Base-by-base conservation (phyloP, 2,113 vertebrate species). In the Zonotrichia leucophrys region DNA sequence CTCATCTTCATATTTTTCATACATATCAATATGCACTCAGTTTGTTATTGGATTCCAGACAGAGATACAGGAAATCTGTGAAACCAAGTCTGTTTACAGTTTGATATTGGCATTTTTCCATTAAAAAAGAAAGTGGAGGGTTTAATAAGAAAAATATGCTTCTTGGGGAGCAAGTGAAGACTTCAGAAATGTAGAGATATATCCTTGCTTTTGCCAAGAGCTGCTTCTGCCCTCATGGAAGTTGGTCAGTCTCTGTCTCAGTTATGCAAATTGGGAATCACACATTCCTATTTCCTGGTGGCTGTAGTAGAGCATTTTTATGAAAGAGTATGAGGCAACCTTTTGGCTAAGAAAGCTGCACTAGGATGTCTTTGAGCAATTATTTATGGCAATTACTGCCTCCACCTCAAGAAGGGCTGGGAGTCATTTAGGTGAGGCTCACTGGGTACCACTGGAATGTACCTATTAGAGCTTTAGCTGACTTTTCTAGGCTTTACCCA, bases 91-190 rank as follows among this genome's bases (percentile, higher is more conserved):
- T 78, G 63, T 86, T 92, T 94, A 87, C 49, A 69, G 62, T 66
- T 85, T 75, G 30, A 46, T 76, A 83, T 47, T 87, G 64, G 63
- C 68, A 74, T 90, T 92, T 91, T 95, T 84, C 92, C 78, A 87
- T 56, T 90, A 33, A 70, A 84, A 47, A 70, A 85, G 14, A 56
- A 83, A 66, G 67, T 30, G 8, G 19, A 75, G 41, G 1, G 2
- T n/a, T 86, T 95, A 53, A 66, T 86, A 95, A 72, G 39, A 47
- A 91, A 91, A 91, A 52, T 16, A 27, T 56, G 11, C 28, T 86
- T 69, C 41, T 35, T 62, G n/a, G 17, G 13, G 37, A 91, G 44
- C 41, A 87, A 79, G n/a, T 47, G 13, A 83, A 28, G 13, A 33
- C 31, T 76, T 92, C 44, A 53, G 62, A 83, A 80, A 88, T 27